These are phyloP conservation scores for Nicator chloris DNA, from an alignment of 2,113 vertebrate genomes.

Conservation along the genomic window DNA sequence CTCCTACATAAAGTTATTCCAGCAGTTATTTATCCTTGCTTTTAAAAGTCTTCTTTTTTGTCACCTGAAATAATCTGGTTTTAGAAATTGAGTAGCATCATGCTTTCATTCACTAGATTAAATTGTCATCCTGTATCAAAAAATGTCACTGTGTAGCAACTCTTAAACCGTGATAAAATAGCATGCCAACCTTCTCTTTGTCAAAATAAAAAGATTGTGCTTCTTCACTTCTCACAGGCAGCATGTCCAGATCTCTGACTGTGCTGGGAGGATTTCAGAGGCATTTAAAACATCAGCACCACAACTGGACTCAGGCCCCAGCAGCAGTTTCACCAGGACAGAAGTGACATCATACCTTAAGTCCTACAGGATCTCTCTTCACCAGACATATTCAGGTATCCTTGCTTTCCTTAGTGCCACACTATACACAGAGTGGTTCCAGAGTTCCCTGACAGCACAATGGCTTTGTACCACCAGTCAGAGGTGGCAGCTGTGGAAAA, in stretches of 20 bases:
- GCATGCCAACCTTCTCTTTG: background rate
- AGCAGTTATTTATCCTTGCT: constrained; percentile 18
- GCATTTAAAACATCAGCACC: background rate
- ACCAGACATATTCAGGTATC: background rate
- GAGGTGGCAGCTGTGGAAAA: background rate
- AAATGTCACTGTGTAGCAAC: background rate
- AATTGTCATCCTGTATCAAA: constrained; percentile 34
- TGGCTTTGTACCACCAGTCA: background rate
- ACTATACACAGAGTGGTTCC: fast-evolving
- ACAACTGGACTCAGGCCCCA: background rate
- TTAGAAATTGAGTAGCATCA: background rate
- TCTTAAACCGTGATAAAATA: background rate
- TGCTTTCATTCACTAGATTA: constrained; percentile 6
- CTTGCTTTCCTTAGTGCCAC: background rate
- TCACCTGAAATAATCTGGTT: constrained; percentile 41
- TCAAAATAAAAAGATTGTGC: background rate
- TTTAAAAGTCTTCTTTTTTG: background rate
- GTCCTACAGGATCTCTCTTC: background rate
- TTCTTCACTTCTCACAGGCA: background rate
- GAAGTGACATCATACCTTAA: background rate
- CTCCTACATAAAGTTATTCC: constrained; percentile 22
- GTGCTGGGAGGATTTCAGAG: background rate
- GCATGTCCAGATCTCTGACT: background rate
- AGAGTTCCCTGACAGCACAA: background rate
- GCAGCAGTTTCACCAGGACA: background rate